Evolutionary conservation across 2,888 invertebrate species (phyloP).

Genomic region (Gymnosoma rotundatum): DNA sequence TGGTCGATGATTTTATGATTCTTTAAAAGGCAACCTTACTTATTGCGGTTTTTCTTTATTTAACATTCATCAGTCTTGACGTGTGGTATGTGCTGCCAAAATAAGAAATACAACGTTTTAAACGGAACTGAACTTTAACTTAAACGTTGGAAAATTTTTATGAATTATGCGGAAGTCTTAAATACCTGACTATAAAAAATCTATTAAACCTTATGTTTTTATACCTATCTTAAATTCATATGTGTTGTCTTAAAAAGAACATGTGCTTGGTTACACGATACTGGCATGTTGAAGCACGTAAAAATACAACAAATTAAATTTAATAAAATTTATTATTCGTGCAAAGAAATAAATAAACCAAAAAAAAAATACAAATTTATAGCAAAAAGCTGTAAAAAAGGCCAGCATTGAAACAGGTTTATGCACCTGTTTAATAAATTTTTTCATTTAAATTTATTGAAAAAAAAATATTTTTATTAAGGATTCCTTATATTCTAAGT

Average conservation of each 20-base stretch:
- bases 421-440: slow-evolving; percentile 5
- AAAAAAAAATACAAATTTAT: slow-evolving; percentile 36
- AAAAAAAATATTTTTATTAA: not conserved
- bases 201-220: slow-evolving; percentile 33
- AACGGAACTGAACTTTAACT: slow-evolving; percentile 40
- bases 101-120: not conserved
- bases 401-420: slow-evolving; percentile 1
- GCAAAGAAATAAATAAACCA: not conserved
- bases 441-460: not conserved
- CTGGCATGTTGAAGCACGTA: slow-evolving; percentile 55
- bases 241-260: slow-evolving; percentile 14
- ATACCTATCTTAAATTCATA: not conserved
- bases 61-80: too few species aligned
- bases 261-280: slow-evolving; percentile 50
- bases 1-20: too few species aligned
- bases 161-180: slow-evolving; percentile 15
- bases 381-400: slow-evolving; percentile 19
- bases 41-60: too few species aligned
- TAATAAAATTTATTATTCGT: slow-evolving; percentile 64
- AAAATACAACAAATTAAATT: slow-evolving; percentile 62
- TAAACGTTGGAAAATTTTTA: not conserved
- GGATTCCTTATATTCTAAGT: not conserved
- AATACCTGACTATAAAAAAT: slow-evolving; percentile 19
- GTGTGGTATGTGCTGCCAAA: too few species aligned
- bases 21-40: too few species aligned